These are phyloP conservation scores for Aphis gossypii DNA, from an alignment of 1,140 invertebrate species.

Conservation along the genomic window DNA sequence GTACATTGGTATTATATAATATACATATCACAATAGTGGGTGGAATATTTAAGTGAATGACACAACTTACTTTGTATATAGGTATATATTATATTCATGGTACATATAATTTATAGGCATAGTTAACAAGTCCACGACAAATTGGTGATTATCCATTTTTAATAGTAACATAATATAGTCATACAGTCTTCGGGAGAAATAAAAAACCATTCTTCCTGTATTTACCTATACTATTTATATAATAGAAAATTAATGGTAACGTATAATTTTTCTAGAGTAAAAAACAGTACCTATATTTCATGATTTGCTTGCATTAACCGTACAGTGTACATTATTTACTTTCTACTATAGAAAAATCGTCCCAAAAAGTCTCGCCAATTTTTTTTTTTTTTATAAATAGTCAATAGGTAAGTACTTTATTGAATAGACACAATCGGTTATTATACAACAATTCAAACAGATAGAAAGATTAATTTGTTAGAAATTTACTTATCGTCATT, in stretches of 20 bases:
- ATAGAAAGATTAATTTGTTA: not conserved
- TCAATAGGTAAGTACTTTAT: not conserved
- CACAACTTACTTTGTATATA: not conserved
- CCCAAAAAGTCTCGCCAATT: not conserved
- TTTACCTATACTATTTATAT: not conserved
- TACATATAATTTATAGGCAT: not conserved
- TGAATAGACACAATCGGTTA: not conserved
- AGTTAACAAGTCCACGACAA: not conserved
- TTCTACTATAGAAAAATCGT: not conserved
- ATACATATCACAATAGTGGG: not conserved
- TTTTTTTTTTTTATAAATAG: not conserved
- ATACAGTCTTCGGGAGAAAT: not conserved
- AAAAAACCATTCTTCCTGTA: not conserved
- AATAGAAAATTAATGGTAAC: not conserved
- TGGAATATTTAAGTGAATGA: not conserved
- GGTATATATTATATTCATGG: not conserved
- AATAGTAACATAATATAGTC: not conserved
- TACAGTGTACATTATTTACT: not conserved
- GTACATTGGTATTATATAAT: not conserved
- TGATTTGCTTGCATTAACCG: not conserved
- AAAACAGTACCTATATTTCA: not conserved
- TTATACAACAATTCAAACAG: not conserved
- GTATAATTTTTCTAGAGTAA: not conserved
- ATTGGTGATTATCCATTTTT: slow-evolving; percentile 27
- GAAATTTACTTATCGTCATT: not conserved